Conservation (phyloP, 2,888 invertebrate species). For the Oscheius myriophilus region DNA sequence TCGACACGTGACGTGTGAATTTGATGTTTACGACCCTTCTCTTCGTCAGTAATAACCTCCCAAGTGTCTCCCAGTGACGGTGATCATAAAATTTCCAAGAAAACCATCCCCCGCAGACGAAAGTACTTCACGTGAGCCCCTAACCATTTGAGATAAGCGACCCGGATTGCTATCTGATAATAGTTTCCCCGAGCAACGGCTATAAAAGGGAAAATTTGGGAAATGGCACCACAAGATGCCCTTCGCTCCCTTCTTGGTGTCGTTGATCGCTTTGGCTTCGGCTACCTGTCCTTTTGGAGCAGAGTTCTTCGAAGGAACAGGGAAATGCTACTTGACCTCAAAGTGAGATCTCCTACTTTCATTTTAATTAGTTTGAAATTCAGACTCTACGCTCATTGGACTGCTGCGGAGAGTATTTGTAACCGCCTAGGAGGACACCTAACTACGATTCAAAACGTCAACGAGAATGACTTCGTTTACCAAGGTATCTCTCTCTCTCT, state of each 20-base stretch:
- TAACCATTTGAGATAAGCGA: no score
- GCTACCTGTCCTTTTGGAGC: constrained; percentile 16
- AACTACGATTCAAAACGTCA: not conserved
- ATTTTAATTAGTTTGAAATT: not conserved
- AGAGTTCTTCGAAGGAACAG: not conserved
- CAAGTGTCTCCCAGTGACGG: no score
- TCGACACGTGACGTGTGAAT: no score
- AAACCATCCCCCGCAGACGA: no score
- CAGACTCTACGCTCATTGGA: constrained; percentile 12
- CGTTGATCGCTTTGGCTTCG: not conserved
- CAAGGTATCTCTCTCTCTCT: not conserved
- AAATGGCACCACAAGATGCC: not conserved
- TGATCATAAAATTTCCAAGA: constrained; percentile 1
- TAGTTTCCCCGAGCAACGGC: not conserved
- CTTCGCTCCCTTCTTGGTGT: not conserved
- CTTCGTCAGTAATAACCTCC: no score
- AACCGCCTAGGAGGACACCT: constrained; percentile 1
- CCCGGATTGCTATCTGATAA: not conserved
- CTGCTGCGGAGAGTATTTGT: constrained; percentile 1
- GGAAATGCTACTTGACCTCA: constrained; percentile 10
- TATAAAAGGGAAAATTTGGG: not conserved
- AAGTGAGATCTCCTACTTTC: no score
- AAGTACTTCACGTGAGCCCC: no score
- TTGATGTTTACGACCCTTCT: no score
- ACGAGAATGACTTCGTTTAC: constrained; percentile 13